Evolutionary conservation across 2,888 invertebrate genomes (phyloP), one percentile per base, ranked within the genome.

Genomic region (Papilio protenor): DNA sequence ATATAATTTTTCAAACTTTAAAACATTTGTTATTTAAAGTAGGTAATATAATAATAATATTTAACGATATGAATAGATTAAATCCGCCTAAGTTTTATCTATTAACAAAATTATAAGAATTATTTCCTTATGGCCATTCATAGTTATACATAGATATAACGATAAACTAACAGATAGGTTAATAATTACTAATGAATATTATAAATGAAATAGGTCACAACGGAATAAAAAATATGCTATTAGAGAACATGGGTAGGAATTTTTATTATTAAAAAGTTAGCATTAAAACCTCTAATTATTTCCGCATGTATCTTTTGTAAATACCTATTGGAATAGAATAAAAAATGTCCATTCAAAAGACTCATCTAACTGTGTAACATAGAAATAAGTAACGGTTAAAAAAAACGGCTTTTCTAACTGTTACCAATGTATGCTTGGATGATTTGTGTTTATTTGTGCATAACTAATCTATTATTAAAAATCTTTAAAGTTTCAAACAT

Each of bases 301-400:
- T 40, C 57, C 1, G 73, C 73, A 21, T 75, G 61, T 57, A 64
- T 23, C 21, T 55, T 49, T 72, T 45, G 45, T 64, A 21, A 71
- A 61, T 74, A 71, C 11, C 10, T 59, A 72, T 18, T 64, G 52
- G n/a, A 66, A 66, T 77, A 71, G 21, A 76, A 75, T 75, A 81
- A 81, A 77, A 80, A 80, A 77, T 55, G 14, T 14, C 47, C 66
- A 75, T 73, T 78, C 55, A 75, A 78, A 40, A 71, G 55, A 79
- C 76, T 85, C 83, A 77, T 78, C 77, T 88, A 90, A 89, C 89
- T 85, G 88, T 89, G 85, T 80, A 84, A 81, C 80, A 85, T 83
- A 82, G 85, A 83, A 84, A 86, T 85, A 85, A 76, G 73, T 88
- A 88, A 88, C 88, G 87, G 90, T 73, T 79, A 81, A 77, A 77